Evolutionary conservation across 92 coral and sea anemone species (phyloP), one percentile per base, ranked within the genome.

Genomic region (Epizoanthus rinbou): DNA sequence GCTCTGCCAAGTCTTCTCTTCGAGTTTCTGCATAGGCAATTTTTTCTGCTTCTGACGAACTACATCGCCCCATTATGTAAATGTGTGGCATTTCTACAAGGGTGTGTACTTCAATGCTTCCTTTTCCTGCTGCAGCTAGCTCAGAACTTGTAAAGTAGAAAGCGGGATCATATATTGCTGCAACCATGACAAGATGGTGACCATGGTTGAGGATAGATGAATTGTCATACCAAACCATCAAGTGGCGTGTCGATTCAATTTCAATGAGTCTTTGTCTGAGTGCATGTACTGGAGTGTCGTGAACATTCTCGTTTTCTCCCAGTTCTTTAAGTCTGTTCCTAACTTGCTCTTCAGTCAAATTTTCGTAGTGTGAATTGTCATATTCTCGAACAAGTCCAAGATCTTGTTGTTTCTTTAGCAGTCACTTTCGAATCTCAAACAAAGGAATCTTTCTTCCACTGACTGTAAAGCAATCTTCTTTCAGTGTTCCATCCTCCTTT

Each of bases 21-120:
- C 91, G 45, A 25, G 85, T 79, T 6, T 84, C 88, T 4, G 35
- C 64, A 63, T 88, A 88, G 18, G 76, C 82, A 17, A 88, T 21
- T 50, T 88, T 78, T 39, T 88, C 85, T 16, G 65, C 91, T 9
- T 78, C 85, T 6, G 83, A 72, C 22, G 75, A 67, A 59, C 69
- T 84, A 78, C 88, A 88, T 37, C 91, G 47, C 35, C 82, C 91
- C 21, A 88, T 54, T 15, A 83, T 75, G 75, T 76, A 87, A 0
- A 83, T 76, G 5, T 87, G 87, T 14, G 87, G 87, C 56, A 64
- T 62, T 31, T 88, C 88, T 0, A 88, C 91, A 21, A 84, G 16
- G 65, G 80, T 72, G 58, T 74, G 88, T 14, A 88, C 82, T 57
- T 88, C 88, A 0, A 70, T 13, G 16, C 28, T 23, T 6, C 37